Conservation (phyloP, 2,797 vertebrate species). For the Siniperca obscura region DNA sequence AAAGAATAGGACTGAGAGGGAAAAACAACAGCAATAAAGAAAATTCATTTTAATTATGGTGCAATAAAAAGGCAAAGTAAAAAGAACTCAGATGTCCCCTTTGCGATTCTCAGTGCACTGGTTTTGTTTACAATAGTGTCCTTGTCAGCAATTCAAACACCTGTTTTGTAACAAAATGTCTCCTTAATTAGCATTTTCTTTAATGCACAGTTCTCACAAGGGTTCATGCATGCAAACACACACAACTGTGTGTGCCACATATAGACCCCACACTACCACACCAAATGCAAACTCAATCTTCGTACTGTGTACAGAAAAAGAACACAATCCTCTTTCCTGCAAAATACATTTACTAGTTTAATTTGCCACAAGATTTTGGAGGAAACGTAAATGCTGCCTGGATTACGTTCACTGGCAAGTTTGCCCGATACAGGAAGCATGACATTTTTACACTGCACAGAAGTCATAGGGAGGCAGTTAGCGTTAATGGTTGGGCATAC, state of each 20-base stretch:
- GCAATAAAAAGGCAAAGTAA: conserved; percentile 73
- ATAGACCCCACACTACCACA: not conserved
- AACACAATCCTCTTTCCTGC: not conserved
- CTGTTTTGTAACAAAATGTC: conserved; percentile 66
- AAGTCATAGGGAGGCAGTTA: not conserved
- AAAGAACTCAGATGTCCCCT: conserved; percentile 56
- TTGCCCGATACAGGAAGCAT: not conserved
- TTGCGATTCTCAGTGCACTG: conserved; percentile 48
- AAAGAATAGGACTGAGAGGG: conserved; percentile 58
- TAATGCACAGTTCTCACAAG: conserved; percentile 37
- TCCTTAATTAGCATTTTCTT: conserved; percentile 66
- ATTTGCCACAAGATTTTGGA: not conserved
- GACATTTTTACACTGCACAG: not conserved
- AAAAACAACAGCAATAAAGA: conserved; percentile 71
- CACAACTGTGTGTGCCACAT: not conserved
- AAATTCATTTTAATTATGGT: conserved; percentile 78
- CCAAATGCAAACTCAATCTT: not conserved
- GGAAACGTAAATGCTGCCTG: not conserved
- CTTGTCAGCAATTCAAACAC: conserved; percentile 78
- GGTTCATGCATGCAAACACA: not conserved
- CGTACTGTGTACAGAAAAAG: not conserved
- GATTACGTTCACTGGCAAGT: not conserved
- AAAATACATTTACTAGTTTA: not conserved
- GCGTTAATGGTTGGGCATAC: not conserved
- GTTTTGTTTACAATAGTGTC: conserved; percentile 64